A percentile compares a stretch with the other conserved stretches of the same genome.
These are phyloP conservation scores for Oxystoma pomonae DNA, from an alignment of 2,888 invertebrate genomes.

Conservation along the genomic window DNA sequence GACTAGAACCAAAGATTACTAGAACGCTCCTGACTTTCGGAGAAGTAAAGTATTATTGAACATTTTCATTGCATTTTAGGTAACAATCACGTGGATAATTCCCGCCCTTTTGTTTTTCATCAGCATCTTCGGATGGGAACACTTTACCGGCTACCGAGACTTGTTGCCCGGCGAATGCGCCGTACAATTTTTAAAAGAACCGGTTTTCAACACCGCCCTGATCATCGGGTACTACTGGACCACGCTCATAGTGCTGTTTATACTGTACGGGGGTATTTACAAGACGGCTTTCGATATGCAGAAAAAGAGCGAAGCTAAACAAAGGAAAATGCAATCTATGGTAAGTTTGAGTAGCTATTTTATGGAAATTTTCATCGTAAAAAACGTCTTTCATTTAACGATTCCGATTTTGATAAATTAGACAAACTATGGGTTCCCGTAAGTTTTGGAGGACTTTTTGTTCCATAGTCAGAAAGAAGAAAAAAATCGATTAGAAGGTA, in stretches of 20 bases:
- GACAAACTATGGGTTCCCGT: too few species aligned
- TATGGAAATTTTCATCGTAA: too few species aligned
- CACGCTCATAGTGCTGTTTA: conserved; percentile 90
- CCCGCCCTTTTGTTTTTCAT: conserved; percentile 95
- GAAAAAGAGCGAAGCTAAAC: conserved; percentile 93
- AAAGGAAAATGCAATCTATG: conserved; percentile 93
- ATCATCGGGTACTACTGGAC: conserved; percentile 84
- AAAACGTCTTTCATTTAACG: too few species aligned
- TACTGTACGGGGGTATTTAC: conserved; percentile 95
- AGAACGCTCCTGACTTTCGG: too few species aligned
- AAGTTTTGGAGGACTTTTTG: too few species aligned
- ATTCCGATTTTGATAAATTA: too few species aligned
- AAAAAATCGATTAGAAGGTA: too few species aligned
- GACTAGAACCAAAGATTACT: too few species aligned
- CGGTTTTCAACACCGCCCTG: conserved; percentile 93
- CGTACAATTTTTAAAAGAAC: conserved; percentile 96
- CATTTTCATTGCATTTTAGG: too few species aligned
- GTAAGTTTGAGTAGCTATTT: conserved; percentile 44
- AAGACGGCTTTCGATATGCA: conserved; percentile 97
- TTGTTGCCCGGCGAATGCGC: conserved; percentile 85
- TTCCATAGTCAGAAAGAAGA: too few species aligned
- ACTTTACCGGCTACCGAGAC: conserved; percentile 90
- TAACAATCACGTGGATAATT: conserved; percentile 91
- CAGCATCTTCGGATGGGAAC: conserved; percentile 98
- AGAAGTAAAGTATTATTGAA: too few species aligned